Base-by-base conservation (phyloP, 2,113 vertebrate species). In the Microcebus jonahi region DNA sequence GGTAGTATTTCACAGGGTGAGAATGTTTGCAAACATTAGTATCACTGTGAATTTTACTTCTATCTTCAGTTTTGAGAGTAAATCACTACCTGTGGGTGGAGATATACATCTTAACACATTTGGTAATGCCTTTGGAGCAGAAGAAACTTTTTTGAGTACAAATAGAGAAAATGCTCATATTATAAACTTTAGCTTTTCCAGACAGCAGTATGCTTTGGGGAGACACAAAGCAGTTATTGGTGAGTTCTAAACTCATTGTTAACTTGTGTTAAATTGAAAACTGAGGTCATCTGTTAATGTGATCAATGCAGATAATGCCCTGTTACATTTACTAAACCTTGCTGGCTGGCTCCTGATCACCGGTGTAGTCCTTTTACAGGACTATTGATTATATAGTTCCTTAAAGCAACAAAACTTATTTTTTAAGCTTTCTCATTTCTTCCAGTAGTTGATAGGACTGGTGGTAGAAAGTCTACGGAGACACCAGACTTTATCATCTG, bases 31-130 rank as follows among this genome's bases (percentile, higher is more conserved):
- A 85, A 96, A 61, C 8, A n/a, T 20, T 82, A 83, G 15, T 79
- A 92, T 92, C 29, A 27, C 7, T 77, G 6, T 94, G 27, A 86
- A 71, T 77, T 90, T 93, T 75, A 34, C 39, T 93, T 91, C 50
- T 48, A 20, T 76, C 55, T 92, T 87, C 31, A 55, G 59, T 73
- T 90, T 96, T 81, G 55, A 82, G 55, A 23, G 4, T 57, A 70
- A 79, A 77, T 81, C 59, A 77, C 15, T 82, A 55, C 39, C 4
- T 39, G 15, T 75, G 23, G 55, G 31, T 86, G 18, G 67, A 73
- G 53, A 65, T 83, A 59, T 2, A 59, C 1, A 55, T 10, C n/a
- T 65, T 71, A 39, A 67, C 39, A 73, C 2, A 83, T 79, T 71
- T 91, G 31, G 14, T 29, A 85, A 95, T 84, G 29, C 5, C 8